Percentiles rank a stretch among this genome's conserved stretches.
These are phyloP conservation scores for Thereva unica DNA, from an alignment of 2,888 invertebrate genomes.

Conservation along the genomic window DNA sequence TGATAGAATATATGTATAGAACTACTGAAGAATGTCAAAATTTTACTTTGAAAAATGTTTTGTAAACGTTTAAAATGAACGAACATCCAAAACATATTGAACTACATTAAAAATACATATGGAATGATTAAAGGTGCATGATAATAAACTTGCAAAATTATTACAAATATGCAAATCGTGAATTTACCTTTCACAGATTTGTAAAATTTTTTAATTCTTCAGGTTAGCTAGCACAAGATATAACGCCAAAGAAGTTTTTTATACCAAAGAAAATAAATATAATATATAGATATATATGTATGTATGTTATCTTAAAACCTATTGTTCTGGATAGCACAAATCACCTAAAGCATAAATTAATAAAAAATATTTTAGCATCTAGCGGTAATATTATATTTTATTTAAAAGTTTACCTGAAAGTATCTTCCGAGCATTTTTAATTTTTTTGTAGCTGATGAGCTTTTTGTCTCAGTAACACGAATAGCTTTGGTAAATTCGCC, in stretches of 20 bases:
- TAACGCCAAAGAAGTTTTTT: slow-evolving; percentile 24
- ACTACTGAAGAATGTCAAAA: too few species aligned
- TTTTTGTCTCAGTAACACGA: slow-evolving; percentile 53
- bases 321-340: slow-evolving; percentile 43
- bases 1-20: too few species aligned
- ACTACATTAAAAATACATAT: too few species aligned
- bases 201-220: slow-evolving; percentile 20
- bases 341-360: slow-evolving; percentile 37
- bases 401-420: slow-evolving; percentile 64
- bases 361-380: slow-evolving; percentile 23
- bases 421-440: slow-evolving; percentile 68
- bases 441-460: slow-evolving; percentile 60
- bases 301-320: slow-evolving; percentile 35
- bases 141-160: too few species aligned
- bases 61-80: too few species aligned
- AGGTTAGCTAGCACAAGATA: slow-evolving; percentile 32
- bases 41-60: too few species aligned
- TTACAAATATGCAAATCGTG: slow-evolving; percentile 8
- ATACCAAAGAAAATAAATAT: slow-evolving; percentile 21
- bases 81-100: too few species aligned
- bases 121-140: too few species aligned
- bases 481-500: slow-evolving; percentile 56
- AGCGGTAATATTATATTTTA: slow-evolving; percentile 47
- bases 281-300: slow-evolving; percentile 7
- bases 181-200: slow-evolving; percentile 27